Base-by-base conservation (phyloP, 2,797 vertebrate genomes). In the Aphelocoma californica region DNA sequence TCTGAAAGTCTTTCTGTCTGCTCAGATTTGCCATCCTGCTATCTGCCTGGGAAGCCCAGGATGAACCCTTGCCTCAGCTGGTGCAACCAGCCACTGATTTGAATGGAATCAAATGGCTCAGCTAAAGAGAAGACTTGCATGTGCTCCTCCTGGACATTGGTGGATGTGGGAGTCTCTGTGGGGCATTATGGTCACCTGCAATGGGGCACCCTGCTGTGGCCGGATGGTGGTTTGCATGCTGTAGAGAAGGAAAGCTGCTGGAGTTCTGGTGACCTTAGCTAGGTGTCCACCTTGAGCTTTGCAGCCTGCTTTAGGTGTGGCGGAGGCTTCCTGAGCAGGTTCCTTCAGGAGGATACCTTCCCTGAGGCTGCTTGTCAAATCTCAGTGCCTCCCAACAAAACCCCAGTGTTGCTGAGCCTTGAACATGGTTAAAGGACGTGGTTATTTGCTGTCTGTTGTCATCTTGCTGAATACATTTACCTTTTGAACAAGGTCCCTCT, bases 401-500 rank as follows among this genome's bases (percentile, higher is more conserved):
- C 12, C 8, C 21, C 19, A 10, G 54, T 2, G 1, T 40, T 82
- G 57, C 20, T 26, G 73, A 84, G 60, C 48, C 56, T 91, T 70
- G 31, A 42, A 11, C 17, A 3, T 25, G 29, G 77, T 66, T 74
- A 86, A 85, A 88, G 81, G 91, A 90, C 72, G 83, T 36, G 71
- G 36, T 64, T 93, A 62, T 84, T 90, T 80, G 80, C 90, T 67
- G 47, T 65, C 82, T 88, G 87, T 93, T 97, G 95, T 94, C 92
- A 93, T 96, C 81, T 74, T 88, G 77, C 88, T 90, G 95, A 92
- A 96, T 96, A 75, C 73, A 90, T 96, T 96, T 96, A 96, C 94
- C 95, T 96, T 97, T 92, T 57, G 86, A 97, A 96, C 94, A 97
- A 96, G 95, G 91, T 96, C 94, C 71, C 66, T 95, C 95, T 96